A percentile compares a stretch with the other conserved stretches of the same genome.
Evolutionary conservation across 2,888 invertebrate species (phyloP).

Genomic region (Scrobipalpa atriplicella): DNA sequence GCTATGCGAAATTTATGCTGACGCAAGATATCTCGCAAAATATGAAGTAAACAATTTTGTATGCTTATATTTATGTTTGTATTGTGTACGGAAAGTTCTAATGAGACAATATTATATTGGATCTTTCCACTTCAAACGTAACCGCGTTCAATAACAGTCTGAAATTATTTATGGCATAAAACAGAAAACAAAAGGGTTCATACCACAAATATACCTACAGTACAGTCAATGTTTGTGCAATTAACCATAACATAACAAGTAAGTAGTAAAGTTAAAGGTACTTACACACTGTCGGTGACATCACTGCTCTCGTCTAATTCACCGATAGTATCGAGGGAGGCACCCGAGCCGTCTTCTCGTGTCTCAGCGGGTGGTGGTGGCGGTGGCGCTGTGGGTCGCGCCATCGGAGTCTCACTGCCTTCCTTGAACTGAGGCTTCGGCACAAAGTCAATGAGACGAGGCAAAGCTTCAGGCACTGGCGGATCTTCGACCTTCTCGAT

Average conservation of each 20-base stretch:
- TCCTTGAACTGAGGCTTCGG: slow-evolving; percentile 83
- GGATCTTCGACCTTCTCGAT: slow-evolving; percentile 70
- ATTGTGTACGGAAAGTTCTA: neutral
- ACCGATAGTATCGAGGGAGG: slow-evolving; percentile 87
- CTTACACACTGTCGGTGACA: slow-evolving; percentile 72
- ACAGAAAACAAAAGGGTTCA: neutral
- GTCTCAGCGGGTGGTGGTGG: slow-evolving; percentile 70
- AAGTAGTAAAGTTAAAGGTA: slow-evolving; percentile 35
- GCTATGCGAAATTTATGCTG: slow-evolving; percentile 13
- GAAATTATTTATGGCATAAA: neutral
- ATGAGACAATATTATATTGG: neutral
- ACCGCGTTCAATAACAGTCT: neutral
- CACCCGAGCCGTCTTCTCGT: slow-evolving; percentile 82
- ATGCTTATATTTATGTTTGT: neutral
- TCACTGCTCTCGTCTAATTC: slow-evolving; percentile 85
- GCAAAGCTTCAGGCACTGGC: slow-evolving; percentile 76
- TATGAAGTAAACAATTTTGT: slow-evolving; percentile 11
- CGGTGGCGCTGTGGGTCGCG: slow-evolving; percentile 68
- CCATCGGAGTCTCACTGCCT: slow-evolving; percentile 51
- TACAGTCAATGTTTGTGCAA: neutral
- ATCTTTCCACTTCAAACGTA: no score
- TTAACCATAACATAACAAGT: no score
- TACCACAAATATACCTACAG: neutral
- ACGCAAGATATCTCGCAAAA: slow-evolving; percentile 11
- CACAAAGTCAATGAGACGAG: slow-evolving; percentile 88